These are phyloP conservation scores for Aegithalos caudatus DNA, from an alignment of 2,113 vertebrate genomes.

Conservation along the genomic window DNA sequence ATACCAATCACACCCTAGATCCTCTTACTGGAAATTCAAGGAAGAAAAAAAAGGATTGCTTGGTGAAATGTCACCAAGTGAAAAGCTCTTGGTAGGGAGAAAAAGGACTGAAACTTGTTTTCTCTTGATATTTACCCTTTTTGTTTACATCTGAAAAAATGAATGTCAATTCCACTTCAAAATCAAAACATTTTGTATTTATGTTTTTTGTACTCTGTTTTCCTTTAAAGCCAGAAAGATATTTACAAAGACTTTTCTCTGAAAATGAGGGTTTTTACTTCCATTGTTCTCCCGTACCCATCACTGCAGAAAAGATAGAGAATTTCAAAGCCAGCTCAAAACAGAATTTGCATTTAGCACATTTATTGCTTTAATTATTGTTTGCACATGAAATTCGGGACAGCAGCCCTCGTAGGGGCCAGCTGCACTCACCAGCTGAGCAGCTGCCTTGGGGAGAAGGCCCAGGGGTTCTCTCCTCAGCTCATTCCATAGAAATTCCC, in stretches of 20 bases:
- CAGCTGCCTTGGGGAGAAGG: background rate
- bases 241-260: background rate
- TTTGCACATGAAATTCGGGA: constrained; percentile 16
- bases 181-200: background rate
- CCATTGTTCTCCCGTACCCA: background rate
- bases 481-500: background rate
- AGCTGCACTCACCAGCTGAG: background rate
- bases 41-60: background rate
- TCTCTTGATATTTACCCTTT: background rate
- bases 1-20: background rate
- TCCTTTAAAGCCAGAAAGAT: background rate
- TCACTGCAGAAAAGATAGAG: background rate
- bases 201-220: background rate
- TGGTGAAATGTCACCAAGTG: background rate
- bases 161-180: background rate
- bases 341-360: background rate
- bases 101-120: background rate
- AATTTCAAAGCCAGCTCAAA: background rate
- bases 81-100: background rate
- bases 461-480: background rate
- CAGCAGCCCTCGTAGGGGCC: background rate
- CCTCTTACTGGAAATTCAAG: background rate
- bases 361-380: constrained; percentile 42
- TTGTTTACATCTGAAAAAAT: background rate
- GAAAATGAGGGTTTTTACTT: background rate